phyloP scores from a whole-genome alignment of 2,113 vertebrate species.

The Passer montanus region DNA sequence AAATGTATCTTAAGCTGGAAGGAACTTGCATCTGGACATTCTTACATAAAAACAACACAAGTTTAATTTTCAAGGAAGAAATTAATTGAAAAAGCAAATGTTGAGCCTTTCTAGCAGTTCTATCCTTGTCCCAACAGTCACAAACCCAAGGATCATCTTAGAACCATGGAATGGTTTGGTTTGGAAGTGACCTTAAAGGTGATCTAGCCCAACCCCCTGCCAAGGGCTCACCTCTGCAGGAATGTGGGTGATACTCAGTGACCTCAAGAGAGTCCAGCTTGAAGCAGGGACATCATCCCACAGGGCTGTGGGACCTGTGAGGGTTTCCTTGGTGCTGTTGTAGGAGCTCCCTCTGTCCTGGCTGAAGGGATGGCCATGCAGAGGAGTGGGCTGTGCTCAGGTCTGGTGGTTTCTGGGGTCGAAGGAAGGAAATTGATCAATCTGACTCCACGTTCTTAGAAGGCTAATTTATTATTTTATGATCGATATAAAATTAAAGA shows the following conservation, averaged over 20 bases:
- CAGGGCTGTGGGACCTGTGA: background rate
- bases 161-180: background rate
- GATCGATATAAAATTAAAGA: too few species aligned
- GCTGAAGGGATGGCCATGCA: background rate
- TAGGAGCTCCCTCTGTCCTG: background rate
- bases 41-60: background rate
- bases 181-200: background rate
- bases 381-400: background rate
- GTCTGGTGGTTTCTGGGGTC: too few species aligned
- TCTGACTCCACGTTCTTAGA: too few species aligned
- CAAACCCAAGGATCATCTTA: background rate
- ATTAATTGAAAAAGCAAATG: background rate
- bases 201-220: rapidly evolving
- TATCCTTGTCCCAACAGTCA: background rate
- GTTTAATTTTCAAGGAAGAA: background rate
- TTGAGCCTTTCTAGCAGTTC: background rate
- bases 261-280: rapidly evolving
- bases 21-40: background rate
- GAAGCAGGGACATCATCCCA: background rate
- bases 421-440: too few species aligned
- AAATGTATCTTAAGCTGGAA: background rate
- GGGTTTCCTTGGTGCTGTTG: background rate
- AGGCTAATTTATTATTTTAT: too few species aligned
- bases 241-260: background rate
- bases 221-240: background rate